Percentiles rank a stretch among this genome's conserved stretches.
These are phyloP conservation scores for Cotesia congregata DNA, from an alignment of 2,888 invertebrate species.

Conservation along the genomic window DNA sequence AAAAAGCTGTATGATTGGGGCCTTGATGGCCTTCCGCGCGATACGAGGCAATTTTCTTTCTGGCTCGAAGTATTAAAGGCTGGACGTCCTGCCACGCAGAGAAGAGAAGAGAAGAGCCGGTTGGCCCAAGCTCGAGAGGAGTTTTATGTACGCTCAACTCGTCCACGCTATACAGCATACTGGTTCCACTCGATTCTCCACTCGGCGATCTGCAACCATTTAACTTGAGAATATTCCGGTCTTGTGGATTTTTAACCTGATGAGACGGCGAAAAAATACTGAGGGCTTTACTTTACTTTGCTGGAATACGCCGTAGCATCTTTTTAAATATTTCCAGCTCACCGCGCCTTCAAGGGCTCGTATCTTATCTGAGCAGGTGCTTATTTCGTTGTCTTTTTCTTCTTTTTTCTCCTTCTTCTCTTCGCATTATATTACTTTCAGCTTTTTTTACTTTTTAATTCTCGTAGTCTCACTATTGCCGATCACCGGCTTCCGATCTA, in stretches of 20 bases:
- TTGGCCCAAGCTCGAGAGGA: background rate
- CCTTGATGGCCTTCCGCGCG: constrained; percentile 32
- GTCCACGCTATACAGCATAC: background rate
- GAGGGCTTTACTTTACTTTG: background rate
- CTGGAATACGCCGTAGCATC: background rate
- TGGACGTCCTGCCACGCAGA: constrained; percentile 19
- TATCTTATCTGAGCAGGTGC: constrained; percentile 57
- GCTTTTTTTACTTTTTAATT: background rate
- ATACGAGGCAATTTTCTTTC: constrained; percentile 41
- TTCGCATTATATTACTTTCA: background rate
- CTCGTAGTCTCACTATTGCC: constrained; percentile 45
- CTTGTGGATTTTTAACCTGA: background rate
- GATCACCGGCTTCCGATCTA: constrained; percentile 44
- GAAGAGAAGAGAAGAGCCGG: constrained; percentile 27
- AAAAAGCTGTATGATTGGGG: constrained; percentile 27
- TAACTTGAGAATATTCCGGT: background rate
- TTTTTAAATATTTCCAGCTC: constrained; percentile 51
- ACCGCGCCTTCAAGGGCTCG: constrained; percentile 42
- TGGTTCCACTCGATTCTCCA: background rate
- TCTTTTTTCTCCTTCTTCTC: constrained; percentile 9
- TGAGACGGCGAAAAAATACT: constrained; percentile 22
- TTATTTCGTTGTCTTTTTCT: constrained; percentile 42
- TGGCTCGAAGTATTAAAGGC: constrained; percentile 11
- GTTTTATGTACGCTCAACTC: constrained; percentile 14
- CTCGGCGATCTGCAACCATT: background rate